Evolutionary conservation across 2,113 vertebrate species (phyloP), one percentile per base, ranked within the genome.

Genomic region (Vicugna pacos): DNA sequence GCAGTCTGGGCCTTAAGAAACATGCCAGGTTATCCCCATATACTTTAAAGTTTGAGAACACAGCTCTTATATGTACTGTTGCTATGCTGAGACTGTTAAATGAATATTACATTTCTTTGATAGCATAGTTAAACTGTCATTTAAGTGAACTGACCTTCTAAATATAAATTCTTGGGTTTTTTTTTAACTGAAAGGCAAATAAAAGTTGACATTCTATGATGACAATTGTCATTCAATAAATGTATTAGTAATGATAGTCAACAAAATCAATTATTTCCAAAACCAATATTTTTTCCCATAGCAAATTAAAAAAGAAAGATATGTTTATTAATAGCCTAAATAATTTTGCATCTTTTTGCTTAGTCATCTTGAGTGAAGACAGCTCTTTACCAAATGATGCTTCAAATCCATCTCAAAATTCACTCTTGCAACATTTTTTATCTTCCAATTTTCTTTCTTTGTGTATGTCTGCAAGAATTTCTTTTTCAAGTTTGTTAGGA

Each of bases 331-430:
- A 28, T 26, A 76, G 16, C 9, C 26, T 54, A 73, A 72, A 38
- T 69, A 32, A 79, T 80, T 91, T 60, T 62, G 69, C 5, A 7
- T 9, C 56, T 62, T 46, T 69, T 91, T 83, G 30, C 58, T 4
- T 30, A 48, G 22, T 93, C 38, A 46, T 62, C 11, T 93, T 87
- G 64, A 84, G 60, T 62, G 8, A 85, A 94, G 87, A 11, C 6
- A 85, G 0, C 3, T 84, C 6, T 73, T 65, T 22, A 65, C 46
- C 3, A 89, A 88, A 64, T 89, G 38, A 42, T 81, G 52, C 6
- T 89, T 38, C 38, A 50, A 50, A 11, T 65, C 19, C 24, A 46
- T 7, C 3, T 93, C 26, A 38, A 28, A n/a, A 73, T 69, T 75
- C 48, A 19, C 16, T 90, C 24, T 81, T 70, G 15, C 17, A 82